These are phyloP conservation scores for Enteromius anoplus DNA, from an alignment of 2,797 vertebrate genomes.

Conservation along the genomic window DNA sequence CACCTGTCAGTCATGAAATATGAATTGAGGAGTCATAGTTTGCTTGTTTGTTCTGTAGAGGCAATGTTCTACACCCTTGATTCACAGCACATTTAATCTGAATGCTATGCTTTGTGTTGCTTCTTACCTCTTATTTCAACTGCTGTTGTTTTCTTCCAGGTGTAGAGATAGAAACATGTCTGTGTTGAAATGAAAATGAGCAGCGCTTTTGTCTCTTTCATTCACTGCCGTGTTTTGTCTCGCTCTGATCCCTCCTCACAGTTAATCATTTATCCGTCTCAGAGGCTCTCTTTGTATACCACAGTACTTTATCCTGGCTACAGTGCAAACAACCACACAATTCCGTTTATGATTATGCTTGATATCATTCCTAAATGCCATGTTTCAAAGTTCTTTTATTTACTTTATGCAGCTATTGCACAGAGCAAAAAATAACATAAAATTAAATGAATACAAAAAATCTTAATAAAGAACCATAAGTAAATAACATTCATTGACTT, in stretches of 20 bases:
- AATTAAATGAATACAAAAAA: not conserved
- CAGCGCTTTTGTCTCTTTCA: not conserved
- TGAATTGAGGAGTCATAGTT: not conserved
- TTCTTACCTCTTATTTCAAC: slow-evolving; percentile 44
- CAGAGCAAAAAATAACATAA: not conserved
- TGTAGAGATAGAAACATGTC: not conserved
- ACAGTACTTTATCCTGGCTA: not conserved
- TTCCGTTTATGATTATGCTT: slow-evolving; percentile 4
- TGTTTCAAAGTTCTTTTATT: not conserved
- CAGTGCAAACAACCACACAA: slow-evolving; percentile 18
- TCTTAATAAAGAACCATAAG: not conserved
- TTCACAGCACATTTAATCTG: not conserved
- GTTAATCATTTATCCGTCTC: slow-evolving; percentile 74
- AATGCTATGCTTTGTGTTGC: not conserved
- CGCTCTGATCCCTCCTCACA: slow-evolving; percentile 33
- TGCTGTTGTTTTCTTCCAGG: slow-evolving; percentile 9
- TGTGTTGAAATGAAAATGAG: not conserved
- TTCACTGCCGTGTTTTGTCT: slow-evolving; percentile 32
- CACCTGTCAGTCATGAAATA: not conserved
- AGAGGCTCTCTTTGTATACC: slow-evolving; percentile 39
- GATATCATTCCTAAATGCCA: not conserved
- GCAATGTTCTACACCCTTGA: not conserved
- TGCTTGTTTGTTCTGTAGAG: not conserved
- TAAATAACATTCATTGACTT: not conserved
- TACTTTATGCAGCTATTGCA: not conserved